Conservation (phyloP, 2,113 vertebrate genomes). For the Chitala chitala region DNA sequence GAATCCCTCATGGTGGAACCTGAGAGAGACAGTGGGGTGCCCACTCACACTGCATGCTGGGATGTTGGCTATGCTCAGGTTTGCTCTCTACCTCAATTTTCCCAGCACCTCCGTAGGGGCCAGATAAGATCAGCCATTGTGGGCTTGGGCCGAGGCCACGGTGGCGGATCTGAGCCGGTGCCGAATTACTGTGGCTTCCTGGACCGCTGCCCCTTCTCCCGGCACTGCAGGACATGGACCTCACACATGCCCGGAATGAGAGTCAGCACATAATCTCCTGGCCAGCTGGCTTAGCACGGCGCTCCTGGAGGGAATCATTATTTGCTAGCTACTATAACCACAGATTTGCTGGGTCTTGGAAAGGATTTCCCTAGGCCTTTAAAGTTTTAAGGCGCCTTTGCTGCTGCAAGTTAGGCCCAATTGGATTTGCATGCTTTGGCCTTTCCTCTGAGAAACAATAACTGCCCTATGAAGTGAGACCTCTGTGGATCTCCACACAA, state of each 20-base stretch:
- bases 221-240: background rate
- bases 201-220: background rate
- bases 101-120: background rate
- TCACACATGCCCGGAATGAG: background rate
- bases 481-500: no score
- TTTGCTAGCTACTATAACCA: conserved; percentile 45
- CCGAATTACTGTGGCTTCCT: background rate
- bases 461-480: background rate
- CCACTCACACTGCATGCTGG: background rate
- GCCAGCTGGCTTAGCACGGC: conserved; percentile 34
- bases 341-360: conserved; percentile 43
- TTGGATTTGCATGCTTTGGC: conserved; percentile 53
- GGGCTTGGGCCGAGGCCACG: background rate
- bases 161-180: background rate
- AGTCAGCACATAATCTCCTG: conserved; percentile 37
- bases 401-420: conserved; percentile 53
- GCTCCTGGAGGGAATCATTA: conserved; percentile 43
- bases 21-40: background rate
- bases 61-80: background rate
- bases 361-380: conserved; percentile 55
- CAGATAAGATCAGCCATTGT: background rate
- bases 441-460: conserved; percentile 33
- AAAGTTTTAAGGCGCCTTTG: conserved; percentile 47
- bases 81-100: background rate
- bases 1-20: background rate